Evolutionary conservation across 1,140 invertebrate genomes (phyloP).

Genomic region (Agraylea sexmaculata): DNA sequence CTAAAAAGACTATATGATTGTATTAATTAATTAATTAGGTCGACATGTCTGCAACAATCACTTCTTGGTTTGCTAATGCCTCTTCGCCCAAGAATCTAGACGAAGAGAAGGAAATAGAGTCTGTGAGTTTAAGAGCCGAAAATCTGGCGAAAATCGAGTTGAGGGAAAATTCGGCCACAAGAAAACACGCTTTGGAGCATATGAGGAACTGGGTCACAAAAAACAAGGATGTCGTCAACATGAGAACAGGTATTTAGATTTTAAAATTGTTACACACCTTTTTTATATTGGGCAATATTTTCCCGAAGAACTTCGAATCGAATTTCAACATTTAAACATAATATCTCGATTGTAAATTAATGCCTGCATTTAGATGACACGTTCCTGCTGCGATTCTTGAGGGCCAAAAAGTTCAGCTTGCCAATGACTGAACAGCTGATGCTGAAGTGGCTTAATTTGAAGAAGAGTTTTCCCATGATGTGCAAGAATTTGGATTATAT

Average conservation of each 20-base stretch:
- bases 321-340: not conserved
- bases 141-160: slow-evolving; percentile 49
- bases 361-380: slow-evolving; percentile 44
- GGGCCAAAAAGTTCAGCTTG: slow-evolving; percentile 67
- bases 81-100: too few species aligned
- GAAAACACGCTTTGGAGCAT: slow-evolving; percentile 47
- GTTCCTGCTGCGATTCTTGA: slow-evolving; percentile 64
- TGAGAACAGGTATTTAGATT: slow-evolving; percentile 42
- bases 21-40: too few species aligned
- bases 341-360: not conserved
- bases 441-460: slow-evolving; percentile 66
- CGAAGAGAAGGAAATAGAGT: too few species aligned
- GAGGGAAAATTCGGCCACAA: slow-evolving; percentile 46
- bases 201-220: slow-evolving; percentile 56
- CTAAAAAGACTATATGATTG: too few species aligned
- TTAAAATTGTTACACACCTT: slow-evolving; percentile 3
- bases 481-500: slow-evolving; percentile 53
- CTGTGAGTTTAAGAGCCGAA: too few species aligned
- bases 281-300: not conserved
- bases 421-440: slow-evolving; percentile 66
- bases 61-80: too few species aligned
- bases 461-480: slow-evolving; percentile 49
- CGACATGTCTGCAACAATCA: too few species aligned
- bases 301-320: not conserved
- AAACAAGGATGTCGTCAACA: slow-evolving; percentile 52